These are phyloP conservation scores for Semnopithecus entellus DNA, from an alignment of 2,113 vertebrate genomes.

Conservation along the genomic window DNA sequence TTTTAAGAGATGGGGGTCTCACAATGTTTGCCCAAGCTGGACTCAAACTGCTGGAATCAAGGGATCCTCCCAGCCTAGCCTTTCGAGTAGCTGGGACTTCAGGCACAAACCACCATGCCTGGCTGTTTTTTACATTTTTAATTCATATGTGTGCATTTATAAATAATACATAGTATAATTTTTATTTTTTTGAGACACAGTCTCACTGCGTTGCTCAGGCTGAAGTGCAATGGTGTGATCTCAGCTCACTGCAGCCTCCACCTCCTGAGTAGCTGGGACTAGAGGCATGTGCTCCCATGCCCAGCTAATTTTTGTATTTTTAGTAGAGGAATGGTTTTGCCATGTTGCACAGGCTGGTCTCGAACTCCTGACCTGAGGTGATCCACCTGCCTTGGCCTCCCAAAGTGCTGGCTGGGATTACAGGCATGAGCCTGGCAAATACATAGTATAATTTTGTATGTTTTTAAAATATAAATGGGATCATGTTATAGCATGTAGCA, in stretches of 20 bases:
- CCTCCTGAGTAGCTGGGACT: no score
- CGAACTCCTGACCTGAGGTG: no score
- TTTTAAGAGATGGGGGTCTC: neutral
- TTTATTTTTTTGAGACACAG: no score
- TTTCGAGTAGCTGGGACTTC: neutral
- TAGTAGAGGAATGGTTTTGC: no score
- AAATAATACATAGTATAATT: neutral
- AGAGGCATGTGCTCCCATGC: no score
- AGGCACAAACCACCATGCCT: neutral
- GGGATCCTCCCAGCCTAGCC: neutral
- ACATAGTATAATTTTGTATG: neutral
- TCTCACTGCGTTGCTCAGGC: no score
- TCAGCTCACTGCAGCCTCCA: no score
- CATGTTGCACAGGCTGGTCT: no score
- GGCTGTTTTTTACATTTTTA: neutral
- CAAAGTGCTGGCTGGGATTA: no score
- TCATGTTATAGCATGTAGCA: neutral
- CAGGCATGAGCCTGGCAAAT: neutral
- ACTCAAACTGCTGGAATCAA: neutral
- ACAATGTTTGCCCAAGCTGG: neutral
- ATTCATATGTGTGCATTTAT: neutral
- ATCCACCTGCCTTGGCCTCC: no score
- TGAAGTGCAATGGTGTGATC: no score
- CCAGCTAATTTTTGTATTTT: no score
- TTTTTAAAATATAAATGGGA: neutral